Conservation (phyloP, 2,888 invertebrate species). For the Aphidoletes aphidimyza region DNA sequence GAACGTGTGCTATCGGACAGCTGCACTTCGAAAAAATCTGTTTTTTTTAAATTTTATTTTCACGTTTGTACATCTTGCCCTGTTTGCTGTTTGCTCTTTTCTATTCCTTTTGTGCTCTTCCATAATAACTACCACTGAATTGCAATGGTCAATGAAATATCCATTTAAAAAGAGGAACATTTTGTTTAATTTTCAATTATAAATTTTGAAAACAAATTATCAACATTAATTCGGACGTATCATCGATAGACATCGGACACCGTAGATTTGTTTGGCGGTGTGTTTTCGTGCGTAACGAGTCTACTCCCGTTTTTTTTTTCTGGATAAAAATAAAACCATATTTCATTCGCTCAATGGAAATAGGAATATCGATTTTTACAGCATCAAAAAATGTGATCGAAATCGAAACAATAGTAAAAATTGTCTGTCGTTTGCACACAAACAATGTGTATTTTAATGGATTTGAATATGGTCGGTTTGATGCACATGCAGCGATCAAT, state of each 20-base stretch:
- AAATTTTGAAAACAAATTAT: background rate
- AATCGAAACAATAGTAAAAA: background rate
- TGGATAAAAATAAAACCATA: background rate
- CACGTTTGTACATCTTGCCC: background rate
- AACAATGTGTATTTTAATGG: background rate
- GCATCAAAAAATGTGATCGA: background rate
- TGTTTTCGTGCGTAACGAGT: constrained; percentile 10
- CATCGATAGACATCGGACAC: no score
- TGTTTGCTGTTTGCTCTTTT: background rate
- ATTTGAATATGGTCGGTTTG: background rate
- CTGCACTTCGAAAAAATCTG: background rate
- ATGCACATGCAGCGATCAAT: background rate
- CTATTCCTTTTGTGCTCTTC: background rate
- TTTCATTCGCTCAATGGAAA: no score
- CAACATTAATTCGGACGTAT: background rate
- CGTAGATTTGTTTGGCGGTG: background rate
- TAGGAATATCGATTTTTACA: no score
- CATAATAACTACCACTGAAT: background rate
- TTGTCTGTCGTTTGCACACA: background rate
- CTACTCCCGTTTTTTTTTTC: background rate
- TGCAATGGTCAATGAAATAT: constrained; percentile 27
- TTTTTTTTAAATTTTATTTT: background rate
- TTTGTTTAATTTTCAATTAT: constrained; percentile 48
- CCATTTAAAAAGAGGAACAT: constrained; percentile 32
- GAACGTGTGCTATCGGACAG: constrained; percentile 16